Base-by-base conservation (phyloP, 1,140 invertebrate species). In the Drosophila kanapiae region DNA sequence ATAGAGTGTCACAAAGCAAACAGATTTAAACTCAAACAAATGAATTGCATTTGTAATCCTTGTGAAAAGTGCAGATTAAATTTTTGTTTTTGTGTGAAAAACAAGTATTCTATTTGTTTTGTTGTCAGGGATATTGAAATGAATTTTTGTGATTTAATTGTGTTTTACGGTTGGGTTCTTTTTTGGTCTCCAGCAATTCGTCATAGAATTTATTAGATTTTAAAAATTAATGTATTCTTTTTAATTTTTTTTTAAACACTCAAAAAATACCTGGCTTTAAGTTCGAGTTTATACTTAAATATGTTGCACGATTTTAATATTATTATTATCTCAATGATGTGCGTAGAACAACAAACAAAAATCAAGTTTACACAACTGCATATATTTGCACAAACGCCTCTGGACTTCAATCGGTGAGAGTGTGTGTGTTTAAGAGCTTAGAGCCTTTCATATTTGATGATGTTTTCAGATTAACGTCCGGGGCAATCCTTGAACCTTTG, bases 391-490 rank as follows among this genome's bases (percentile, higher is more conserved):
- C 43, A 35, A 27, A 67, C 10, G 45, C 59, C 45, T 43, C 16
- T 37, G 65, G 57, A 38, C 18, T 51, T 65, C 16, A 3, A 16
- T 16, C 35, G 18, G 18, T 51, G n/a, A 23, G 37, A 35, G 35
- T 42, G 53, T 47, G 45, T 59, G 35, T 59, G 35, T 23, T 48
- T 42, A 42, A 59, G 67, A 72, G 69, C 69, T 72, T 60, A 72
- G 69, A 60, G 53, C 37, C 67, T 69, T 81, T 69, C 64, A 78
- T 82, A 78, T 78, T 82, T 75, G 78, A 79, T 79, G 81, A 68
- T 82, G 83, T 70, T 67, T 80, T 64, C 54, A 56, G 83, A 83
- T 80, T 87, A 83, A 56, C 67, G 63, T 45, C 84, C 70, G 47
- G 64, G 84, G 45, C 71, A 69, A 60, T 57, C 62, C 67, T 42